Evolutionary conservation across 2,797 vertebrate genomes (phyloP), one percentile per base, ranked within the genome.

Genomic region (Anguilla pacifica): DNA sequence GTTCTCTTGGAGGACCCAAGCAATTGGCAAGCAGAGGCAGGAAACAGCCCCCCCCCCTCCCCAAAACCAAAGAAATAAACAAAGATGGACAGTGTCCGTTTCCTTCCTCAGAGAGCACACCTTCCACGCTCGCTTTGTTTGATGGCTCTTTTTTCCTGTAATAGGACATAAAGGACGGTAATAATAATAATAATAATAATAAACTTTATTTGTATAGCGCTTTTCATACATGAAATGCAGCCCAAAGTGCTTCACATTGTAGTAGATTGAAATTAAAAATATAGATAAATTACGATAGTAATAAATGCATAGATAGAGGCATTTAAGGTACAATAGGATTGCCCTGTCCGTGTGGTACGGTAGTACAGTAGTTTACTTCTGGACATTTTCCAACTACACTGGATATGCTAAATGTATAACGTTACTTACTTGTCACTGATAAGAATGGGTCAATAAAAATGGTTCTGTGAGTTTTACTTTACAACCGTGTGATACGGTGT

Each of bases 41-140:
- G 72, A 77, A 77, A 43, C 72, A 39, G 2, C 35, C 10, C 35
- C 35, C 31, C 28, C 9, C 53, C 53, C 53, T 15, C 53, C 53
- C 55, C 55, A 59, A 74, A 74, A 74, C 13, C 35, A 77, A 15
- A 77, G 72, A 77, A 77, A 43, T 77, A 77, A 77, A 77, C 72
- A 77, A 43, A 77, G 72, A 77, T 77, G 72, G 31, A 77, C 72
- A 17, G 72, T 77, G 11, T 77, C 35, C 35, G 35, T 25, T 77
- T 77, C 72, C 72, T 77, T 77, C 72, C 72, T 77, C 72, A 5
- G 72, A 77, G 72, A 77, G 35, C 2, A 13, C 15, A 72, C 15
- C 2, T 49, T 79, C 22, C 46, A 51, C 7, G 22, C 1, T 82
- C 9, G 22, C 79, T 82, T 81, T 81, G 74, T 43, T 46, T 81